phyloP scores from a whole-genome alignment of 1,140 invertebrate genomes.

The Achatina immaculata region DNA sequence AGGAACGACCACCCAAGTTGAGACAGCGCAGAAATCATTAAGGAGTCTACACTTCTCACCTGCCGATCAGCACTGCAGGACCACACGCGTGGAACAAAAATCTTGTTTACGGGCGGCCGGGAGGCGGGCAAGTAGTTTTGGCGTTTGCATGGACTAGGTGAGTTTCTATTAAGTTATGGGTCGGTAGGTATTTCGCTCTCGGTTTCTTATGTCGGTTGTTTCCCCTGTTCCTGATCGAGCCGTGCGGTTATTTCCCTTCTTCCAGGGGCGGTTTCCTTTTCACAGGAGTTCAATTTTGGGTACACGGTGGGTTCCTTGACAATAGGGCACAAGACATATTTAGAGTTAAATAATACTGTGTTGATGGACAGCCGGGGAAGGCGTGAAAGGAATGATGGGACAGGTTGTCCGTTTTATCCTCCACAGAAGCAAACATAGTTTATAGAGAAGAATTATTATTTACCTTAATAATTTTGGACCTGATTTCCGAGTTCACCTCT shows the following conservation, averaged over 20 bases:
- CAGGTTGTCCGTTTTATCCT: no score
- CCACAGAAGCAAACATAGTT: no score
- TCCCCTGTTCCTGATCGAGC: constrained; percentile 4
- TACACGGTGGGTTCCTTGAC: no score
- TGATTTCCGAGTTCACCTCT: no score
- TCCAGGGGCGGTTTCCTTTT: background rate
- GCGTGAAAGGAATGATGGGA: no score
- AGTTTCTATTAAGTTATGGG: background rate
- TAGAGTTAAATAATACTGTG: no score
- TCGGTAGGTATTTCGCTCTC: constrained; percentile 5
- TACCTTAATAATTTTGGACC: no score
- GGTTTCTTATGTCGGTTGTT: constrained; percentile 4
- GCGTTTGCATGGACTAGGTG: constrained; percentile 1
- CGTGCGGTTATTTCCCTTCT: background rate
- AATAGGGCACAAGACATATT: no score
- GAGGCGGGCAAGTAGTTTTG: constrained; percentile 13
- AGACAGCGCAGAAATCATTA: constrained; percentile 13
- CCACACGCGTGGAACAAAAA: constrained; percentile 18
- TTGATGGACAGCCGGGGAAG: no score
- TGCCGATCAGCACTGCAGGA: constrained; percentile 5
- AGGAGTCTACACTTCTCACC: constrained; percentile 16
- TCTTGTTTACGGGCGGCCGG: constrained; percentile 11
- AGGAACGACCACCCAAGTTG: constrained; percentile 9
- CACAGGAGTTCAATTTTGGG: background rate
- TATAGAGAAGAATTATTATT: no score